Evolutionary conservation across 2,113 vertebrate genomes (phyloP), one percentile per base, ranked within the genome.

Genomic region (Dipodomys ordii): DNA sequence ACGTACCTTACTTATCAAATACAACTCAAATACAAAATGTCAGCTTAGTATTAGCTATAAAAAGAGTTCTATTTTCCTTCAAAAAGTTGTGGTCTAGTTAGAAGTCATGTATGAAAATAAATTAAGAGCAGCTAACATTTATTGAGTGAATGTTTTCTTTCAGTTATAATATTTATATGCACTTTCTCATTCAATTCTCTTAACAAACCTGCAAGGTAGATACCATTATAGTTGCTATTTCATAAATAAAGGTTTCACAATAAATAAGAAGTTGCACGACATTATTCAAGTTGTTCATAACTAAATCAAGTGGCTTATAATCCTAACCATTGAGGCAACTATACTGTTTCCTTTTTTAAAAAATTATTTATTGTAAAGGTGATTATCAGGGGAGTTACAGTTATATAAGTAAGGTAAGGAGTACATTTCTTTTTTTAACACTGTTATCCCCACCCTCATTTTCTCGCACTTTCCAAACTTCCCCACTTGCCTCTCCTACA

Each of bases 91-190:
- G 10, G 8, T 77, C 22, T 85, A 86, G 35, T 78, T 74, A 72
- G 88, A 19, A 86, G 35, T 62, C 6, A 88, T 32, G 46, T 67
- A 62, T 28, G 57, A 83, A 71, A 71, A 90, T 3, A 74, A 0
- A 78, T 12, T 80, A 83, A 44, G 44, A 91, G 23, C 10, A 88
- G 72, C 27, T 83, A 93, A 79, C 44, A 83, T 44, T 79, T 89
- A 60, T 3, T 79, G 20, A 78, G 20, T 16, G 83, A 28, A 74
- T 62, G 12, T 27, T 82, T 85, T 72, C 73, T 46, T 5, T 13
- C 67, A 91, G 69, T 20, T 92, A 74, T 1, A 73, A 74, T 67
- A 69, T 77, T 88, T 65, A 74, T n/a, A 86, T 23, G 68, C 16
- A 44, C 39, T 67, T n/a, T 35, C 44, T 72, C 27, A 49, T 32